Evolutionary conservation across 1,140 invertebrate genomes (phyloP), one percentile per base, ranked within the genome.

Genomic region (Papilio xuthus): DNA sequence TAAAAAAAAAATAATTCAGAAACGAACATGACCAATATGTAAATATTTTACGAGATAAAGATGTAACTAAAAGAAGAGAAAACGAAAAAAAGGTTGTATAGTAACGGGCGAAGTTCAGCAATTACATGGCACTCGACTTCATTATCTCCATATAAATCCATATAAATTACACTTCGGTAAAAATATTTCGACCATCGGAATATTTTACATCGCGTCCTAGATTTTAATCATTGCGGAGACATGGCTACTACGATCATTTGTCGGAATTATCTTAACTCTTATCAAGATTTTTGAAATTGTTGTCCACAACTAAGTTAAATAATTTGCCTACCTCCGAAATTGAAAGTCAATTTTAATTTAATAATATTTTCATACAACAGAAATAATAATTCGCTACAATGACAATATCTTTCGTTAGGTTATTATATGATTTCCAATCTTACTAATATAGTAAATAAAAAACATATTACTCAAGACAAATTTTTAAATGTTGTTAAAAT

Each of bases 251-350:
- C 26, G 26, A 28, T 28, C 23, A 67, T 67, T 67, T 67, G 60
- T 67, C 26, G 23, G 26, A 67, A 67, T 28, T 67, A 28, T 67
- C 60, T 67, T 67, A 67, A 67, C 15, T 67, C 26, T 67, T 1
- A 67, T 67, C 60, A 28, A 32, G 26, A 67, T 28, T 67, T 26
- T 67, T 67, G 12, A 67, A 67, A 67, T 67, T 67, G 60, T 18
- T 28, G 26, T 28, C 60, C 3, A 26, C 10, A 6, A 32, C 26
- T 28, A 13, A 26, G 23, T 63, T 63, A 3, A 26, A 26, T 10
- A 26, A 20, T 63, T 10, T 26, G 20, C 23, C 13, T 20, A 56
- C 7, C 20, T 9, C 18, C 9, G 53, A 56, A 56, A 28, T 56
- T 56, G 23, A 56, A 56, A 56, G 53, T 50, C 15, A 47, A n/a